Conservation (phyloP, 2,888 invertebrate species). For the Oligia strigilis region DNA sequence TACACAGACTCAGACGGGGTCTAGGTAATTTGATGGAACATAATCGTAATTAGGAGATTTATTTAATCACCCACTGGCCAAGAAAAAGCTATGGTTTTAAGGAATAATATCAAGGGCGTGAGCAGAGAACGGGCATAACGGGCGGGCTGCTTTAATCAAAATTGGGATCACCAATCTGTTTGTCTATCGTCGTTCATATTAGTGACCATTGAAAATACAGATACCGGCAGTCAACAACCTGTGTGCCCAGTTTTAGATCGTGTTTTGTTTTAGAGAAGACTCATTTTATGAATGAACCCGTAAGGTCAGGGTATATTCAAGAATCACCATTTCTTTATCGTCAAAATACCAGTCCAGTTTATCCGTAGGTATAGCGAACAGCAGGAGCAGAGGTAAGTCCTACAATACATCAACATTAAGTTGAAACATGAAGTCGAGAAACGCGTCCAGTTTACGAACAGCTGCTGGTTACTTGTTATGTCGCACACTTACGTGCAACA, state of each 20-base stretch:
- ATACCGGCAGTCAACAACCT: neutral
- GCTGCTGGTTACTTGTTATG: constrained; percentile 73
- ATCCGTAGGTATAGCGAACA: neutral
- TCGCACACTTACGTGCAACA: constrained; percentile 76
- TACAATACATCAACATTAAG: constrained; percentile 49
- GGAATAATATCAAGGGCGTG: neutral
- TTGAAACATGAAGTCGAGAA: constrained; percentile 53
- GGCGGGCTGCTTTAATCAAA: neutral
- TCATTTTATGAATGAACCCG: neutral
- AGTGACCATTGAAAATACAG: neutral
- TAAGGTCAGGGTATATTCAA: neutral
- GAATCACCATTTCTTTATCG: neutral
- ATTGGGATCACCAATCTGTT: neutral
- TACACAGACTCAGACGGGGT: neutral
- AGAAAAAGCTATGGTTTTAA: neutral
- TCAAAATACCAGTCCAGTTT: neutral
- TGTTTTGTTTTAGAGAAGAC: neutral
- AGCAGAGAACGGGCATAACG: neutral
- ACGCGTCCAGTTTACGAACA: constrained; percentile 70
- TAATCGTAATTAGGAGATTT: constrained; percentile 4
- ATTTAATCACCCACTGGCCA: neutral
- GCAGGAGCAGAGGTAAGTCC: constrained; percentile 7
- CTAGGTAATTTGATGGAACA: constrained; percentile 30
- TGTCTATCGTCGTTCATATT: neutral
- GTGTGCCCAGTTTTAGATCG: neutral